These are phyloP conservation scores for Drosophila crucigera DNA, from an alignment of 2,888 invertebrate species.

Conservation along the genomic window DNA sequence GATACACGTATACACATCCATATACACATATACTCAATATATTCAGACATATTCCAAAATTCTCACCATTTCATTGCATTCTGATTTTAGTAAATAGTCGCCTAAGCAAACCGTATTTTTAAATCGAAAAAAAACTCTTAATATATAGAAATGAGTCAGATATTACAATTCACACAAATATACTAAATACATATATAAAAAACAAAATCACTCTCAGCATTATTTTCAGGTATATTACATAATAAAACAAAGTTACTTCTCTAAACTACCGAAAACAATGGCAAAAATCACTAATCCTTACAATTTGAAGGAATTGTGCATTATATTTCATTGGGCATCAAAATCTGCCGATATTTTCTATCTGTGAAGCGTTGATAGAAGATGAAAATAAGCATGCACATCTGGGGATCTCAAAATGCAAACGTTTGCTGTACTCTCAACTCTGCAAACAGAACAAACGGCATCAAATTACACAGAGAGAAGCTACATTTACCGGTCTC, in stretches of 20 bases:
- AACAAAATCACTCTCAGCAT: background rate
- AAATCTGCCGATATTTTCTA: background rate
- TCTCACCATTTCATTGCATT: conserved; percentile 16
- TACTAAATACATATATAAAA: background rate
- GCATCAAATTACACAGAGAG: background rate
- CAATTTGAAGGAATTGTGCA: background rate
- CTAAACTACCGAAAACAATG: background rate
- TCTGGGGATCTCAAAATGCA: background rate
- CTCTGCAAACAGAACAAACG: background rate
- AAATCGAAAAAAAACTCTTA: background rate
- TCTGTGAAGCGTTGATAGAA: background rate
- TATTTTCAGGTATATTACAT: background rate
- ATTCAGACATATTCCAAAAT: conserved; percentile 14
- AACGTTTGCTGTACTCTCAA: background rate
- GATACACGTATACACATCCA: conserved; percentile 44
- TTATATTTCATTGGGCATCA: background rate
- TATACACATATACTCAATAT: conserved; percentile 24
- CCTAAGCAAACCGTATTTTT: background rate
- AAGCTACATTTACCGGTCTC: background rate
- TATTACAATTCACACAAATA: background rate
- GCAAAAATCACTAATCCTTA: background rate
- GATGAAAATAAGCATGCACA: background rate
- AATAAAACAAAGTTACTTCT: background rate
- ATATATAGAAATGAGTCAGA: background rate
- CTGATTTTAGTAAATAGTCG: background rate